Conservation (phyloP, 1,140 invertebrate species). For the Drosophila nikananu region DNA sequence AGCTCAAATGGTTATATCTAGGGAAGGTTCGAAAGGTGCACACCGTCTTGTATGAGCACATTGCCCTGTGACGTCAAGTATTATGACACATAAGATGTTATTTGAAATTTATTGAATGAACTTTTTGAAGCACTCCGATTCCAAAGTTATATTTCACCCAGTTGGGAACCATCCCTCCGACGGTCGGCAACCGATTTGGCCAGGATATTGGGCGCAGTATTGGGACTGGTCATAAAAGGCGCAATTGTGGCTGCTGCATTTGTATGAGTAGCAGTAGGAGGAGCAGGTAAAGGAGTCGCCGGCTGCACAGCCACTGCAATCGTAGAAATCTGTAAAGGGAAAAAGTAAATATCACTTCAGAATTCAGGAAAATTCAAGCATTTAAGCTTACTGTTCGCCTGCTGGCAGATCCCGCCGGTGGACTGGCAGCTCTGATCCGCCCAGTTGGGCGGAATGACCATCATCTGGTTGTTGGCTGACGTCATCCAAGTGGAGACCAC, state of each 20-base stretch:
- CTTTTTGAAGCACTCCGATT: not conserved
- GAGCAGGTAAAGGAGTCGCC: slow-evolving; percentile 45
- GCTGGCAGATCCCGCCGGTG: slow-evolving; percentile 23
- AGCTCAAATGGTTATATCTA: not conserved
- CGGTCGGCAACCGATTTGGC: slow-evolving; percentile 35
- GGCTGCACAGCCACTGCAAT: slow-evolving; percentile 68
- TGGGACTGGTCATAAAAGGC: slow-evolving; percentile 58
- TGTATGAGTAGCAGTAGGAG: slow-evolving; percentile 67
- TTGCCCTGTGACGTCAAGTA: slow-evolving; percentile 28
- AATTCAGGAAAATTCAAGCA: not conserved
- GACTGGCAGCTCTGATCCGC: slow-evolving; percentile 23
- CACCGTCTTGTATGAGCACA: slow-evolving; percentile 1
- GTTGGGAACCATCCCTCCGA: slow-evolving; percentile 55
- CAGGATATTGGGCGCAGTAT: slow-evolving; percentile 53
- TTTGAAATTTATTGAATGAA: not conserved
- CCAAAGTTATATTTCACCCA: not conserved
- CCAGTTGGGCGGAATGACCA: slow-evolving; percentile 58
- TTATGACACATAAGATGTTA: not conserved
- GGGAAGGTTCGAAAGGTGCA: not conserved
- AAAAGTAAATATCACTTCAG: not conserved
- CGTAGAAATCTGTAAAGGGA: slow-evolving; percentile 38
- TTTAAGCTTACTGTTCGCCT: slow-evolving; percentile 24
- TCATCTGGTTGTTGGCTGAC: slow-evolving; percentile 32
- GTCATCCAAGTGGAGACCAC: slow-evolving; percentile 31
- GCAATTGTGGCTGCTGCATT: slow-evolving; percentile 56